Conservation (phyloP, 2,888 invertebrate species). For the Drosophila prolongata region DNA sequence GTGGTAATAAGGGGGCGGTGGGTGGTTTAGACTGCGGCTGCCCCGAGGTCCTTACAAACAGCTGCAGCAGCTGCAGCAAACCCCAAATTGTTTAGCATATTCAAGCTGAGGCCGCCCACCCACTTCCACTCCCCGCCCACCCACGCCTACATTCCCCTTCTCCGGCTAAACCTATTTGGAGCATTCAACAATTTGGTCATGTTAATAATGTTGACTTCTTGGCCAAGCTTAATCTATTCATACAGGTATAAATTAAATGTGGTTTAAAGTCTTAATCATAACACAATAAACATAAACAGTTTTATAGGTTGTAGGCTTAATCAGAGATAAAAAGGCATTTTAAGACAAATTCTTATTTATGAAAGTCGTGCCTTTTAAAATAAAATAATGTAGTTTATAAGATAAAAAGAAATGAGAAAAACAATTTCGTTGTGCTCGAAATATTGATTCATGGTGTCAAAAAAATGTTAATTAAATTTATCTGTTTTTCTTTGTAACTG, state of each 20-base stretch:
- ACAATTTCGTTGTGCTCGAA: too few species aligned
- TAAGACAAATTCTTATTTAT: too few species aligned
- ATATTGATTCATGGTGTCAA: too few species aligned
- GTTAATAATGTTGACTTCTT: conserved; percentile 19
- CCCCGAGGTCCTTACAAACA: conserved; percentile 16
- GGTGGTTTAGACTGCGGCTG: conserved; percentile 3
- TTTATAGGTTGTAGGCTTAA: too few species aligned
- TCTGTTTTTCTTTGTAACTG: too few species aligned
- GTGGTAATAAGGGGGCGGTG: conserved; percentile 17
- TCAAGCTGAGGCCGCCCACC: neutral
- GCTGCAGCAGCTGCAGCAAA: conserved; percentile 16
- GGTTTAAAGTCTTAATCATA: neutral
- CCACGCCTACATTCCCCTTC: neutral
- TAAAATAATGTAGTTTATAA: too few species aligned
- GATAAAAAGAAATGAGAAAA: too few species aligned
- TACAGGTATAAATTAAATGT: neutral
- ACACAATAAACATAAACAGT: too few species aligned
- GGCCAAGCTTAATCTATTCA: neutral
- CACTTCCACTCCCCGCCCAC: neutral
- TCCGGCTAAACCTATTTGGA: neutral
- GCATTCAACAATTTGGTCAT: conserved; percentile 12
- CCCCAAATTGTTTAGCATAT: conserved; percentile 40
- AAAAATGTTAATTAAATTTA: neutral
- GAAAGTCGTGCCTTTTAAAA: too few species aligned
- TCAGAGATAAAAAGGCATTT: too few species aligned